Evolutionary conservation across 2,113 vertebrate species (phyloP).

Genomic region (Diglossa brunneiventris): DNA sequence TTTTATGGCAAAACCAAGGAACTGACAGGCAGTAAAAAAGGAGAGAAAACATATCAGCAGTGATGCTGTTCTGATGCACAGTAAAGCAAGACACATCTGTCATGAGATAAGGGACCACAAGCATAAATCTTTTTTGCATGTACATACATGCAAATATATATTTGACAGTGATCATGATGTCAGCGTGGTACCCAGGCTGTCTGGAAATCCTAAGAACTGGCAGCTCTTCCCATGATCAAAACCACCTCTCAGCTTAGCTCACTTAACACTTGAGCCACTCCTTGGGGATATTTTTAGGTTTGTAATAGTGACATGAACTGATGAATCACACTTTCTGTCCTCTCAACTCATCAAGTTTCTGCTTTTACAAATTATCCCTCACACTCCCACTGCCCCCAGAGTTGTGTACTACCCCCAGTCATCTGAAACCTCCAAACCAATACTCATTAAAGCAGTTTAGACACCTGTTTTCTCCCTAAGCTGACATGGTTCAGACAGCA

Average conservation of each 20-base stretch:
- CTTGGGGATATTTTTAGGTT: neutral
- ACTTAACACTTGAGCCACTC: neutral
- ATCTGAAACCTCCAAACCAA: neutral
- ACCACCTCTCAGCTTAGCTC: neutral
- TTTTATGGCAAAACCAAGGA: neutral
- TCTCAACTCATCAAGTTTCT: neutral
- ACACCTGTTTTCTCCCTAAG: neutral
- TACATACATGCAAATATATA: neutral
- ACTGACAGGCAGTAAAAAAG: neutral
- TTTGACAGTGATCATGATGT: neutral
- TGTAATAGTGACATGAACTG: neutral
- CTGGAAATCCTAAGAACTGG: neutral
- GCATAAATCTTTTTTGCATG: neutral
- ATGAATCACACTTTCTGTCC: neutral
- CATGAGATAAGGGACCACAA: neutral
- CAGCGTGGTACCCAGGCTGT: neutral
- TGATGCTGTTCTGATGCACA: neutral
- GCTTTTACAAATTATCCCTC: neutral
- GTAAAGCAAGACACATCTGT: neutral
- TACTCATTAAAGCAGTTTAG: neutral
- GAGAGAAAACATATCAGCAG: neutral
- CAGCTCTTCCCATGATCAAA: neutral
- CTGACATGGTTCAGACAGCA: neutral
- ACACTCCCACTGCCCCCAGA: neutral
- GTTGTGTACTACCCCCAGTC: neutral